phyloP scores from a whole-genome alignment of 2,113 vertebrate species.

The Coptodon rendalli region DNA sequence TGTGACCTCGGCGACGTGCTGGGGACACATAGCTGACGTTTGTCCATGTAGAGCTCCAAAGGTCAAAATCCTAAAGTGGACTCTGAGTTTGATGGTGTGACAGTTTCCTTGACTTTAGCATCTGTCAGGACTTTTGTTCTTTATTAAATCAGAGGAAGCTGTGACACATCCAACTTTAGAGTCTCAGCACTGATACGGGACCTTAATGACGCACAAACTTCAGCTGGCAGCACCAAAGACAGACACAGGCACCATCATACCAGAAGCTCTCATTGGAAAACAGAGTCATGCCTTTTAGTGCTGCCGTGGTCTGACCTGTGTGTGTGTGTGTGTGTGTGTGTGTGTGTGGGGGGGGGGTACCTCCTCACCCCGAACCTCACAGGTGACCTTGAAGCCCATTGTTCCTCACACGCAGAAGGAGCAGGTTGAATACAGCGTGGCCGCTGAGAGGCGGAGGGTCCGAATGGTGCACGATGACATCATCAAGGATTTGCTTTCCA shows the following conservation, averaged over 20 bases:
- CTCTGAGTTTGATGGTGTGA: background rate
- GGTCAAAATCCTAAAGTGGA: background rate
- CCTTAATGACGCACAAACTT: background rate
- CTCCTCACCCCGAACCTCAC: background rate
- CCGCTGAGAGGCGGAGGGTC: slow-evolving; percentile 85
- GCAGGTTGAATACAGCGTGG: slow-evolving; percentile 80
- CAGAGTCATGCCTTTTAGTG: background rate
- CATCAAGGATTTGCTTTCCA: slow-evolving; percentile 81
- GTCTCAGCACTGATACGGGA: background rate
- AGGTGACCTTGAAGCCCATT: slow-evolving; percentile 38
- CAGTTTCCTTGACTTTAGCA: background rate
- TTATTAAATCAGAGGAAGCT: background rate
- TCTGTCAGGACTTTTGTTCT: background rate
- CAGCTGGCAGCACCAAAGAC: background rate
- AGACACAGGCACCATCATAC: background rate
- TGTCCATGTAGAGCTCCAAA: background rate
- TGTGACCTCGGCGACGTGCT: background rate
- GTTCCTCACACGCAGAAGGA: slow-evolving; percentile 72
- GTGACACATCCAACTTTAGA: background rate
- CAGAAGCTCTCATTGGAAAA: background rate
- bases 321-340: background rate
- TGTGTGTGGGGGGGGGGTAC: too few species aligned
- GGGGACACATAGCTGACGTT: background rate
- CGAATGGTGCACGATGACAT: slow-evolving; percentile 83
- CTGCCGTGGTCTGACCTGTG: background rate